Evolutionary conservation across 2,113 vertebrate species (phyloP).

Genomic region (Eublepharis macularius): DNA sequence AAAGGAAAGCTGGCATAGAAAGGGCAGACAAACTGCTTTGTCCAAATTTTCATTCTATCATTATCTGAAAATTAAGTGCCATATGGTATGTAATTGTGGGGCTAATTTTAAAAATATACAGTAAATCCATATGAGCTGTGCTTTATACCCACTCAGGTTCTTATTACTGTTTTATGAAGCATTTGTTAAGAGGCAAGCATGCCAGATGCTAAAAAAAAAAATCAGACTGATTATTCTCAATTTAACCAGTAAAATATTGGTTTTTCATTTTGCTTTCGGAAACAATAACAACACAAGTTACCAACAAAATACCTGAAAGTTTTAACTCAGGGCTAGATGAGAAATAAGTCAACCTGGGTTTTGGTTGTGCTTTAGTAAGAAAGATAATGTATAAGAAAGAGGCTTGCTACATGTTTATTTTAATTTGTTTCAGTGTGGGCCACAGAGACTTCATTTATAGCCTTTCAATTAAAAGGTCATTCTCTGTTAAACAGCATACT

Average conservation of each 20-base stretch:
- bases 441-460: slow-evolving; percentile 77
- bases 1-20: slow-evolving; percentile 41
- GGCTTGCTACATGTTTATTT: slow-evolving; percentile 72
- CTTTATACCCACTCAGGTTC: not conserved
- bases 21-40: slow-evolving; percentile 33
- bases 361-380: slow-evolving; percentile 59
- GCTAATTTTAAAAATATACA: slow-evolving; percentile 39
- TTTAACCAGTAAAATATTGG: slow-evolving; percentile 48
- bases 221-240: slow-evolving; percentile 38
- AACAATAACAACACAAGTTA: slow-evolving; percentile 49
- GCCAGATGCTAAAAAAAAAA: slow-evolving; percentile 45
- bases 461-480: slow-evolving; percentile 84
- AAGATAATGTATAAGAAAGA: slow-evolving; percentile 60
- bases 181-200: slow-evolving; percentile 34
- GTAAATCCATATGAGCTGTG: not conserved
- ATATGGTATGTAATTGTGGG: slow-evolving; percentile 27
- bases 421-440: slow-evolving; percentile 71
- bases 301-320: slow-evolving; percentile 57
- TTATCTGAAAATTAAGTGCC: slow-evolving; percentile 56
- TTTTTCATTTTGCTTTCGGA: slow-evolving; percentile 38
- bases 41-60: slow-evolving; percentile 46
- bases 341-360: slow-evolving; percentile 52
- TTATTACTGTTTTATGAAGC: slow-evolving; percentile 35
- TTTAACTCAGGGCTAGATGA: slow-evolving; percentile 28
- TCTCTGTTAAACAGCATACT: slow-evolving; percentile 73